Percentiles rank a stretch among this genome's conserved stretches.
These are phyloP conservation scores for Penaeus japonicus DNA, from an alignment of 1,140 invertebrate species.

Conservation along the genomic window DNA sequence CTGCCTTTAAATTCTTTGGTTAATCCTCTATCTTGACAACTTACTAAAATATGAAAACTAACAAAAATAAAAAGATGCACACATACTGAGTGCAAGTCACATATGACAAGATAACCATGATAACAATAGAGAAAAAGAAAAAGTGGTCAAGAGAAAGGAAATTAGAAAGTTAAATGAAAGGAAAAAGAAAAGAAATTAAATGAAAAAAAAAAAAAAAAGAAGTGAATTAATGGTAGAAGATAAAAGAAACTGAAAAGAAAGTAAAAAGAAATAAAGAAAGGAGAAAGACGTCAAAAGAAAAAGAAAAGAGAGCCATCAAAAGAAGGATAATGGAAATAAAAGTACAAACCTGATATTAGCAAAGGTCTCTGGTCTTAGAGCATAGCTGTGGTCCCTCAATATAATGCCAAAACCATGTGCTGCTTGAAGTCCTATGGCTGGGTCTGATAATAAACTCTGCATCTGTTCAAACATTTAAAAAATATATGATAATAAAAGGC, in stretches of 20 bases:
- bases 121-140: no score
- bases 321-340: not conserved
- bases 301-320: not conserved
- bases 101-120: no score
- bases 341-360: constrained; percentile 14
- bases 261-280: not conserved
- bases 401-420: constrained; percentile 21
- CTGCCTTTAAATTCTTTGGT: no score
- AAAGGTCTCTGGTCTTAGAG: constrained; percentile 3
- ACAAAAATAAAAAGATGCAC: no score
- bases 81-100: no score
- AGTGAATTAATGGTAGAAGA: not conserved
- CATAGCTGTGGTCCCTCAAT: constrained; percentile 11
- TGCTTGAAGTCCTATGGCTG: not conserved
- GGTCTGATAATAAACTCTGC: constrained; percentile 6
- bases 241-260: not conserved
- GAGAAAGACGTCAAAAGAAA: not conserved
- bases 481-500: not conserved
- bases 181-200: not conserved
- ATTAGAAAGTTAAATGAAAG: no score
- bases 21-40: no score
- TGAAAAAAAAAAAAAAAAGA: not conserved
- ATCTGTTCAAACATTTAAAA: constrained; percentile 1
- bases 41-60: no score
- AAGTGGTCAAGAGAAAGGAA: no score